A percentile compares a stretch with the other conserved stretches of the same genome.
These are phyloP conservation scores for Hozukius guyotensis DNA, from an alignment of 2,797 vertebrate genomes.

Conservation along the genomic window DNA sequence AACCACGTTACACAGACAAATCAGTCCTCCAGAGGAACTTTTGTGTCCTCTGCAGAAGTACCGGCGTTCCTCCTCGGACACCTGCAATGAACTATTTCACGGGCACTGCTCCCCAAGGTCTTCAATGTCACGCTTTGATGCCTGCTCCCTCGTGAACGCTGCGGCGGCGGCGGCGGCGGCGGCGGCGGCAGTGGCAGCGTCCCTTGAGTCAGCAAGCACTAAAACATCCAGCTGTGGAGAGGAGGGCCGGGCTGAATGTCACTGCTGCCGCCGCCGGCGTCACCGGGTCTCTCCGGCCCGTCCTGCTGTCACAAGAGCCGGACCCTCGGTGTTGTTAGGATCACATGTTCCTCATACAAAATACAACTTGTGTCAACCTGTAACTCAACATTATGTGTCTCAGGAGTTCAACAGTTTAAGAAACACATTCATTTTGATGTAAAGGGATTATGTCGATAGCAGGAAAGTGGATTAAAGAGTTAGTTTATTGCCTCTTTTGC, in stretches of 20 bases:
- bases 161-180: background rate
- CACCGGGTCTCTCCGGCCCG: background rate
- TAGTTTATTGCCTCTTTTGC: background rate
- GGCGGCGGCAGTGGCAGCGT: background rate
- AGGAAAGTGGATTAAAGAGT: background rate
- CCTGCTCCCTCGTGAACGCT: constrained; percentile 26
- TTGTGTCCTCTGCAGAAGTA: constrained; percentile 34
- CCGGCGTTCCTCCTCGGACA: constrained; percentile 3
- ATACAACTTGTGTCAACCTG: background rate
- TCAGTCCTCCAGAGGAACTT: constrained; percentile 30
- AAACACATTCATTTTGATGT: background rate
- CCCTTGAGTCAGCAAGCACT: constrained; percentile 56
- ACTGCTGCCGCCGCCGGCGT: constrained; percentile 36
- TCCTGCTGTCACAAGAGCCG: background rate
- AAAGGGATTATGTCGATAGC: background rate
- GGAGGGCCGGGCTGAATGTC: constrained; percentile 53
- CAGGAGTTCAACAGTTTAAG: background rate
- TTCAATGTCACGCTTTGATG: constrained; percentile 50
- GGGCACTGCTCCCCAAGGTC: constrained; percentile 21
- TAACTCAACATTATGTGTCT: background rate
- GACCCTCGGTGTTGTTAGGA: background rate
- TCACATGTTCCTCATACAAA: constrained; percentile 1
- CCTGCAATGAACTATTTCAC: constrained; percentile 50
- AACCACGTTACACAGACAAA: constrained; percentile 1
- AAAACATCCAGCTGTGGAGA: constrained; percentile 60